Percentiles rank a stretch among this genome's conserved stretches.
Evolutionary conservation across 2,113 vertebrate genomes (phyloP).

Genomic region (Excalfactoria chinensis): DNA sequence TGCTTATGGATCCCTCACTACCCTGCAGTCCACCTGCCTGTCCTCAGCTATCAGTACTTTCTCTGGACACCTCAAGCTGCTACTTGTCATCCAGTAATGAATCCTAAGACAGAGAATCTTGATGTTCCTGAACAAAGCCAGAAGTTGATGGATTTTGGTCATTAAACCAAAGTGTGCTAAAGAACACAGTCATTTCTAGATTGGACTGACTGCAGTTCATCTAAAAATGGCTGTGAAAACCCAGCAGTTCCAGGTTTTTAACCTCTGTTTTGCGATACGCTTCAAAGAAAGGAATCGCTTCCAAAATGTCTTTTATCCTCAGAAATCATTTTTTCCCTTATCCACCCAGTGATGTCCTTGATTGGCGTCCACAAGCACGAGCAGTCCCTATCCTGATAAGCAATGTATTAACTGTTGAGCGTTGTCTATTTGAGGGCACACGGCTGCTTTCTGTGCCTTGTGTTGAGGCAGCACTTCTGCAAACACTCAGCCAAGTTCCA

Average conservation of each 20-base stretch:
- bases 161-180: neutral
- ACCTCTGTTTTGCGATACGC: neutral
- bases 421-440: neutral
- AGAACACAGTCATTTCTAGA: neutral
- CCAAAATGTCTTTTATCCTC: neutral
- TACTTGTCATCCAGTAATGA: neutral
- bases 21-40: neutral
- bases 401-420: neutral
- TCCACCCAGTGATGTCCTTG: neutral
- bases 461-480: accelerated
- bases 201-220: neutral
- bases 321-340: neutral
- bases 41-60: neutral
- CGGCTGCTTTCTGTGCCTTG: neutral
- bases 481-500: neutral
- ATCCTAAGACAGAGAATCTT: neutral
- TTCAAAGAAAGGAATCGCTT: neutral
- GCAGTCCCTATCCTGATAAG: neutral
- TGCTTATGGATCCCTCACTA: neutral
- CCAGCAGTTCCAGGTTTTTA: neutral
- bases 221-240: neutral
- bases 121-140: neutral
- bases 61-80: neutral
- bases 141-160: neutral
- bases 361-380: neutral